Percentiles rank a stretch among this genome's conserved stretches.
phyloP scores from a whole-genome alignment of 2,113 vertebrate genomes.

The Syngnathus floridae region DNA sequence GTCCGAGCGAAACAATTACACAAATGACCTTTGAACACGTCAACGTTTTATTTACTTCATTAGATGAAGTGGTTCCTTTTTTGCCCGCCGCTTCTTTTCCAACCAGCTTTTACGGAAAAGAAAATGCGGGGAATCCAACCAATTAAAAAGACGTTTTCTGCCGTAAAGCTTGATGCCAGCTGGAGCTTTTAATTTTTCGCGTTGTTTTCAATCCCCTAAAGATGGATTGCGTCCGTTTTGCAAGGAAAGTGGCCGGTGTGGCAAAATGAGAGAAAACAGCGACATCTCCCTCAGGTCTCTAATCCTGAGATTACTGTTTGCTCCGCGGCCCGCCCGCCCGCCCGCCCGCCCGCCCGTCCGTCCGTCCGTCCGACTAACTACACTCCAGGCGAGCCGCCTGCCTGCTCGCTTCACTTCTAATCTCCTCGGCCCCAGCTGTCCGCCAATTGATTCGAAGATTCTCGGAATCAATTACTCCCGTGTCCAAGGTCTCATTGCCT shows the following conservation, averaged over 20 bases:
- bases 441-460: conserved; percentile 78
- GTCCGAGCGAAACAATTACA: conserved; percentile 67
- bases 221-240: conserved; percentile 46
- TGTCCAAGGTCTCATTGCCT: conserved; percentile 70
- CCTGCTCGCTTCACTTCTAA: conserved; percentile 69
- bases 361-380: conserved; percentile 40
- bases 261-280: conserved; percentile 73
- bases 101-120: conserved; percentile 26
- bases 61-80: conserved; percentile 66
- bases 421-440: conserved; percentile 75
- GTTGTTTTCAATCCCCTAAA: conserved; percentile 26
- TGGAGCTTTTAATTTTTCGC: conserved; percentile 38
- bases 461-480: conserved; percentile 77
- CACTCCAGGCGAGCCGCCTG: conserved; percentile 55
- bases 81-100: conserved; percentile 27
- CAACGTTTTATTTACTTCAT: conserved; percentile 63
- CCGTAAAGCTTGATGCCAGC: conserved; percentile 21
- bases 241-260: conserved; percentile 20
- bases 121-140: conserved; percentile 20
- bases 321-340: conserved; percentile 48
- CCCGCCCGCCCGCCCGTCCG: conserved; percentile 7
- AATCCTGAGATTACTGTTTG: conserved; percentile 78
- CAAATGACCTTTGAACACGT: conserved; percentile 70
- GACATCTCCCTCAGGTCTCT: conserved; percentile 74
- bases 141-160: neutral